Evolutionary conservation across 2,797 vertebrate genomes (phyloP).

Genomic region (Siniperca obscura): DNA sequence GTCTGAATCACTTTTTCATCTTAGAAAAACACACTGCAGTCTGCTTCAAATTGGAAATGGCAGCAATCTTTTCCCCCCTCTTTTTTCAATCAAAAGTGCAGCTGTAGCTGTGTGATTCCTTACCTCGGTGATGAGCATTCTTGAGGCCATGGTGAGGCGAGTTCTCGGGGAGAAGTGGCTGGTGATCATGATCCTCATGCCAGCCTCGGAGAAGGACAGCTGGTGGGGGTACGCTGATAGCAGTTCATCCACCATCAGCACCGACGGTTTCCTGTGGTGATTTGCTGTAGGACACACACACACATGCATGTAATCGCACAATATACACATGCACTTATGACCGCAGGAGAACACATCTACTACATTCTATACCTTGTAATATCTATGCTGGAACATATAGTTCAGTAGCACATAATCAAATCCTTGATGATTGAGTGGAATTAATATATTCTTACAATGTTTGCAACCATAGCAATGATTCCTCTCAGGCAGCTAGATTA

Average conservation of each 20-base stretch:
- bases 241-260: conserved; percentile 98
- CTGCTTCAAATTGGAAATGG: conserved; percentile 27
- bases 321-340: neutral
- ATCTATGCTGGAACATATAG: neutral
- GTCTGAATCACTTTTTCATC: conserved; percentile 29
- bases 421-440: neutral
- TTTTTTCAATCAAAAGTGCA: conserved; percentile 5
- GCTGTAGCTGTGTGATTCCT: neutral
- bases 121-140: conserved; percentile 99
- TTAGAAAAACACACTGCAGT: conserved; percentile 14
- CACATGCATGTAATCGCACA: neutral
- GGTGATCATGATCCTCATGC: conserved; percentile 99
- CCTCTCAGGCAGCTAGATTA: neutral
- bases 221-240: conserved; percentile 96
- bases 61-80: neutral
- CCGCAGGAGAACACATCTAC: neutral
- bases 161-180: conserved; percentile 98
- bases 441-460: neutral
- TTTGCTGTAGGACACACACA: conserved; percentile 81
- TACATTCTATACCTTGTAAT: neutral
- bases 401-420: neutral
- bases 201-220: conserved; percentile 96
- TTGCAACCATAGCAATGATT: neutral
- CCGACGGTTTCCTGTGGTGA: conserved; percentile 92
- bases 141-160: conserved; percentile 97